These are phyloP conservation scores for Sceloporus undulatus DNA, from an alignment of 2,113 vertebrate species.

Conservation along the genomic window DNA sequence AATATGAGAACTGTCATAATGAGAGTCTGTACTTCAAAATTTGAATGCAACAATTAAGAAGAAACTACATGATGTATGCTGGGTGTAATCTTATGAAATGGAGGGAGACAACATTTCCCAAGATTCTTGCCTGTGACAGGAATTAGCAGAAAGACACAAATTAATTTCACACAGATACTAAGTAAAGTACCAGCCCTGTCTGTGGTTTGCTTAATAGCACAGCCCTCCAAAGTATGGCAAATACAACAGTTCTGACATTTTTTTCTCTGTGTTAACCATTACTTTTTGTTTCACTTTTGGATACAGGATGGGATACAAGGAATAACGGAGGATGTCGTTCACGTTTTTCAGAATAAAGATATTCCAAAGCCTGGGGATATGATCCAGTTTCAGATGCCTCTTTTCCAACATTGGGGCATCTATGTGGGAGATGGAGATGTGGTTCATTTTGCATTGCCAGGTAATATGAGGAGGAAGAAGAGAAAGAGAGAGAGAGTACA, in stretches of 20 bases:
- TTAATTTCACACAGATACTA: no score
- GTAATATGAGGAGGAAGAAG: background rate
- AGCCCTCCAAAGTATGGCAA: background rate
- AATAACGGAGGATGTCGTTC: background rate
- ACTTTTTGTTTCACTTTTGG: background rate
- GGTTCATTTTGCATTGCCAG: slow-evolving; percentile 38
- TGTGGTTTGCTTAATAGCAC: background rate
- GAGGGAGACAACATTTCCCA: no score
- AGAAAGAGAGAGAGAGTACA: no score
- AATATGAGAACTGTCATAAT: no score
- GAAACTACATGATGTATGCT: no score
- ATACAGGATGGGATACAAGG: background rate
- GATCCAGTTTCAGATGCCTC: slow-evolving; percentile 31
- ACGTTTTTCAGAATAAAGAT: background rate
- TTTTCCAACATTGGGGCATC: slow-evolving; percentile 51
- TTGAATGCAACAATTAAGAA: no score
- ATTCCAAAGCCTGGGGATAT: slow-evolving; percentile 37
- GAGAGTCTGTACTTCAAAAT: no score
- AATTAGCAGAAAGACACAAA: no score
- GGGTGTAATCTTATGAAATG: no score
- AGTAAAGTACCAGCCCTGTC: no score
- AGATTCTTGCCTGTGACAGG: no score
- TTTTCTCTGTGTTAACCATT: background rate
- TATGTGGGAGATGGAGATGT: slow-evolving; percentile 46
- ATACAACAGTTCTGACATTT: background rate